Conservation (phyloP, 2,797 vertebrate species). For the Paratrypauchen microcephalus region DNA sequence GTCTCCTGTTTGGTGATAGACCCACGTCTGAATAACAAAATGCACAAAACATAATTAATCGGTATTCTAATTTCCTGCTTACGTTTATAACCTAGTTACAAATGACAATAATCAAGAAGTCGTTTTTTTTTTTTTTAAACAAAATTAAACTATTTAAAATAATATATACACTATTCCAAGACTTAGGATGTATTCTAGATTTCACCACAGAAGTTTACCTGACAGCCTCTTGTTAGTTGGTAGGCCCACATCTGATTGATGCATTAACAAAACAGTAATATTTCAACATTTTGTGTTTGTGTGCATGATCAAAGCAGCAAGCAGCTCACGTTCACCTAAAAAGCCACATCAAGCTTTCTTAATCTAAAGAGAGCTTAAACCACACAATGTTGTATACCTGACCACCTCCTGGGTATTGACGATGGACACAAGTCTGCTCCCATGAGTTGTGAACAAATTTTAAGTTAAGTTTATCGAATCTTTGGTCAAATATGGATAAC, state of each 20-base stretch:
- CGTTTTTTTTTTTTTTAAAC: neutral
- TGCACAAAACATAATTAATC: neutral
- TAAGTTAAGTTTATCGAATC: neutral
- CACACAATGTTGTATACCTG: slow-evolving; percentile 5
- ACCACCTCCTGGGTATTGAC: slow-evolving; percentile 5
- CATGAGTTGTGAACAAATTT: neutral
- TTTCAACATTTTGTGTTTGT: neutral
- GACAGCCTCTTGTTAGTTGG: neutral
- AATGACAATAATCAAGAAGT: neutral
- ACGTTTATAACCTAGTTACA: neutral
- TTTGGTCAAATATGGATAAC: neutral
- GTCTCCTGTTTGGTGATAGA: slow-evolving; percentile 4
- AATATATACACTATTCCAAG: neutral
- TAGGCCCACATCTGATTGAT: neutral
- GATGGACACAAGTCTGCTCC: slow-evolving; percentile 8
- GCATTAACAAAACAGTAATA: slow-evolving; percentile 4
- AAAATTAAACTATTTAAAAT: neutral
- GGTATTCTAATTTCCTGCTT: neutral
- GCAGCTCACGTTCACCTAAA: neutral
- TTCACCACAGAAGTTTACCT: neutral
- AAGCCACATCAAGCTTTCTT: slow-evolving; percentile 1
- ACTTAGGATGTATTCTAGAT: neutral
- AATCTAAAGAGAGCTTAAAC: neutral
- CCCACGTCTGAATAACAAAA: neutral
- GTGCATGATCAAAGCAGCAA: slow-evolving; percentile 1